Percentiles rank a stretch among this genome's conserved stretches.
These are phyloP conservation scores for Tetrao urogallus DNA, from an alignment of 2,113 vertebrate genomes.

Conservation along the genomic window DNA sequence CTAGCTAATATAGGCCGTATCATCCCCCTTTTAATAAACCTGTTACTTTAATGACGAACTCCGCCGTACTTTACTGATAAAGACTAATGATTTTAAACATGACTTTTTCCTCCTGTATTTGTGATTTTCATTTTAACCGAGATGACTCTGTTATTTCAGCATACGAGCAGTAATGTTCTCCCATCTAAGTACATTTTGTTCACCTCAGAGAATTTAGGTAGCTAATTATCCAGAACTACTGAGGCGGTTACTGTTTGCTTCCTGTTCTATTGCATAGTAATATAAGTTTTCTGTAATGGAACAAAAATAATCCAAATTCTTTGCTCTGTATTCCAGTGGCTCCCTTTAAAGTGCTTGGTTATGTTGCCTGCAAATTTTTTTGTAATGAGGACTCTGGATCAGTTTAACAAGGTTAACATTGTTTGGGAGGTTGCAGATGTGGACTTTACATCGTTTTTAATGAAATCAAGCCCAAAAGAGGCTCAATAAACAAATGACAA, in stretches of 20 bases:
- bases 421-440: conserved; percentile 84
- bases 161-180: conserved; percentile 71
- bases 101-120: conserved; percentile 75
- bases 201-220: conserved; percentile 80
- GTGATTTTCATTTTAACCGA: conserved; percentile 78
- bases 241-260: conserved; percentile 75
- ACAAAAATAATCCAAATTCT: conserved; percentile 79
- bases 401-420: conserved; percentile 83
- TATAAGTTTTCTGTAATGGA: conserved; percentile 75
- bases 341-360: conserved; percentile 67
- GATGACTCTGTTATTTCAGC: conserved; percentile 75
- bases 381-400: conserved; percentile 79
- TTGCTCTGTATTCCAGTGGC: conserved; percentile 69
- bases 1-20: conserved; percentile 79
- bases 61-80: conserved; percentile 79
- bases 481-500: conserved; percentile 87
- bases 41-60: conserved; percentile 79
- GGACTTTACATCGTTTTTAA: conserved; percentile 81
- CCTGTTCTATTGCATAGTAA: conserved; percentile 72
- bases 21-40: conserved; percentile 80
- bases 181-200: conserved; percentile 75
- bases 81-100: conserved; percentile 79
- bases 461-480: conserved; percentile 83
- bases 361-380: conserved; percentile 75
- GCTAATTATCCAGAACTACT: conserved; percentile 81